Evolutionary conservation across 2,797 vertebrate genomes (phyloP).

Genomic region (Pelobates cultripes): DNA sequence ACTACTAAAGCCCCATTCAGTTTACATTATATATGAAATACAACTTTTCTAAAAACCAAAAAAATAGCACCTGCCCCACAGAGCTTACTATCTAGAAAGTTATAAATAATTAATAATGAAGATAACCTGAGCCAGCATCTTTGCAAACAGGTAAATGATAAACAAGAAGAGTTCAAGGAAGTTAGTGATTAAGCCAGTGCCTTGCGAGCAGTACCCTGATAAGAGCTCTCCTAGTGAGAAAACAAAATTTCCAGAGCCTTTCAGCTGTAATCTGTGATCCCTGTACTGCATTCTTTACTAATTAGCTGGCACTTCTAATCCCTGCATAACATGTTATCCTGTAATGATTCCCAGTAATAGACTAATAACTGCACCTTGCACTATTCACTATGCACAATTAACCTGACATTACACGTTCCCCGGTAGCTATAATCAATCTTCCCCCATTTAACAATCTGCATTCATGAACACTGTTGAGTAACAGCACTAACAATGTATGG

Average conservation of each 20-base stretch:
- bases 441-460: too few relatives aligned
- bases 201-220: conserved; percentile 17
- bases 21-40: too few relatives aligned
- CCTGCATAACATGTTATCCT: not conserved
- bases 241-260: conserved; percentile 10
- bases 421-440: too few relatives aligned
- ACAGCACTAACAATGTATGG: too few relatives aligned
- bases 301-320: conserved; percentile 1
- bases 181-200: conserved; percentile 35
- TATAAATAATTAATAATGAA: not conserved
- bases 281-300: conserved; percentile 8
- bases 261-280: conserved; percentile 4
- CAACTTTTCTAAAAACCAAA: too few relatives aligned
- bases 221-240: conserved; percentile 14
- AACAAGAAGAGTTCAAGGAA: conserved; percentile 12
- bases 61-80: not conserved
- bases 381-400: not conserved
- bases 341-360: not conserved
- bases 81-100: not conserved
- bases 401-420: not conserved
- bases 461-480: too few relatives aligned
- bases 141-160: conserved; percentile 26
- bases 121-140: conserved; percentile 12
- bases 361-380: not conserved
- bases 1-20: too few relatives aligned